These are phyloP conservation scores for Ariolimax columbianus DNA, from an alignment of 2,888 invertebrate genomes.

Conservation along the genomic window DNA sequence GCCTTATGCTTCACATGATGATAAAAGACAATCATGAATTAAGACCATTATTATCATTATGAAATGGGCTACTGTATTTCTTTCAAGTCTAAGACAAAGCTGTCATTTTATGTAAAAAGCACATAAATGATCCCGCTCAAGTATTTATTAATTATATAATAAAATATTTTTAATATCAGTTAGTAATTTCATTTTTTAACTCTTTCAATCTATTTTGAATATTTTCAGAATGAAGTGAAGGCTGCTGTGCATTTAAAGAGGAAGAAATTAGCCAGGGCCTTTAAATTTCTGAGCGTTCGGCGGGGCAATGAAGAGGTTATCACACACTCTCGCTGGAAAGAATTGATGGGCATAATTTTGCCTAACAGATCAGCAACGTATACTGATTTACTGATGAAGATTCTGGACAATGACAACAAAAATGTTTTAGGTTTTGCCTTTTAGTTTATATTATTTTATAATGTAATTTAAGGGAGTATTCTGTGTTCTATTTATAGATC, in stretches of 20 bases:
- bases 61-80: too few species aligned
- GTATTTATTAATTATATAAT: too few species aligned
- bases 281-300: constrained; percentile 75
- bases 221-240: constrained; percentile 73
- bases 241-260: constrained; percentile 76
- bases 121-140: too few species aligned
- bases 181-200: neutral
- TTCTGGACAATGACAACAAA: constrained; percentile 77
- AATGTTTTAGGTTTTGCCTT: constrained; percentile 61
- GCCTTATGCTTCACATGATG: too few species aligned
- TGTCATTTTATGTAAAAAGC: too few species aligned
- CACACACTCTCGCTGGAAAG: constrained; percentile 72
- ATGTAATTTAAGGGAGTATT: too few species aligned
- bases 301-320: constrained; percentile 63
- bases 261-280: constrained; percentile 77
- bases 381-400: constrained; percentile 77
- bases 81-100: too few species aligned
- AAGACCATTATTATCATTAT: too few species aligned
- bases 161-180: too few species aligned
- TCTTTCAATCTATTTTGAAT: neutral
- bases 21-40: too few species aligned
- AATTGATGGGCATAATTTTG: constrained; percentile 74
- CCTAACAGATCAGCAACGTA: constrained; percentile 70
- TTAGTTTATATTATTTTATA: too few species aligned
- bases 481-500: too few species aligned